A percentile compares a stretch with the other conserved stretches of the same genome.
Conservation (phyloP, 2,797 vertebrate genomes). For the Carduelis carduelis region DNA sequence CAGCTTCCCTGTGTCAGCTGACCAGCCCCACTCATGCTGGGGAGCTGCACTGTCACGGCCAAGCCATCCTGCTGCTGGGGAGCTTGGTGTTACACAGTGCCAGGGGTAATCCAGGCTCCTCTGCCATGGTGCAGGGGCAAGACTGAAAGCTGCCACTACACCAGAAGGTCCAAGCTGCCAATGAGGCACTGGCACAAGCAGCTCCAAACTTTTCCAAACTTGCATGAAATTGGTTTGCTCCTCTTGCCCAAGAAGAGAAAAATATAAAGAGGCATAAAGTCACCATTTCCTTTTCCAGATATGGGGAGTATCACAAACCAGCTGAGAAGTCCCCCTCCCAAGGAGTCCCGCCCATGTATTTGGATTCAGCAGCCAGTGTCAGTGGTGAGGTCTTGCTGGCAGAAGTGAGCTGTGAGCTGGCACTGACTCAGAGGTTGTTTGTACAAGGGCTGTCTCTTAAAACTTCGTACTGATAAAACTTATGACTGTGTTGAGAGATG, state of each 20-base stretch:
- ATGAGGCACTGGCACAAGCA: neutral
- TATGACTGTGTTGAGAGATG: constrained; percentile 41
- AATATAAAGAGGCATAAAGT: neutral
- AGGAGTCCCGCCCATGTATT: neutral
- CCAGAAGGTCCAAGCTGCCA: neutral
- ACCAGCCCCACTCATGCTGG: rapidly evolving
- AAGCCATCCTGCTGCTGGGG: neutral
- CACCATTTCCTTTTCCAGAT: neutral
- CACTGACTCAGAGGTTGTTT: neutral
- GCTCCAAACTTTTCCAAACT: neutral
- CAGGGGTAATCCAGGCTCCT: neutral
- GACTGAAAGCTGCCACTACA: rapidly evolving
- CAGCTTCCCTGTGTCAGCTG: neutral
- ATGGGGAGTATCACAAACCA: neutral
- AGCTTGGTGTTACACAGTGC: rapidly evolving
- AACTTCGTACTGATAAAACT: constrained; percentile 39
- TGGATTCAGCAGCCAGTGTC: neutral
- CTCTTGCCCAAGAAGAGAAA: neutral
- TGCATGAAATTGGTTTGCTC: neutral
- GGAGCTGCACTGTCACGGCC: neutral
- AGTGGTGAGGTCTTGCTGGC: neutral
- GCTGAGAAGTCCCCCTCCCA: neutral
- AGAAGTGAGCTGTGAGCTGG: neutral
- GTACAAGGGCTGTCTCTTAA: constrained; percentile 5
- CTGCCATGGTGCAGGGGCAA: neutral